phyloP scores from a whole-genome alignment of 1,140 invertebrate genomes.

The Cecropterus lyciades region DNA sequence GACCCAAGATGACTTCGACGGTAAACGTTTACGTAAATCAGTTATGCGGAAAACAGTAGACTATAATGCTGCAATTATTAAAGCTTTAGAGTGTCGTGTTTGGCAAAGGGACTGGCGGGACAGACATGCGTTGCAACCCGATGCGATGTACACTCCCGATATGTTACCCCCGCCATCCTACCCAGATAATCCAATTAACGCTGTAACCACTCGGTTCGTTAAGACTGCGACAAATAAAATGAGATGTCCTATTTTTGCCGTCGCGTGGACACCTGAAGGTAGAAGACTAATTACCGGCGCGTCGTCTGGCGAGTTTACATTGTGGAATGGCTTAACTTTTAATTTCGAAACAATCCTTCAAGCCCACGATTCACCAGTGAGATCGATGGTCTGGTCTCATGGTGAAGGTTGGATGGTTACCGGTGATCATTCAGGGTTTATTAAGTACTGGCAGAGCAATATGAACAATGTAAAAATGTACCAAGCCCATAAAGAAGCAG shows the following conservation, averaged over 20 bases:
- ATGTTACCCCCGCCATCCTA: constrained; percentile 95
- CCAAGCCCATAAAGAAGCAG: constrained; percentile 99
- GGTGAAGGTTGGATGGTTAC: constrained; percentile 99
- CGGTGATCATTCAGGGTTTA: constrained; percentile 98
- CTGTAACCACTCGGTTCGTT: constrained; percentile 98
- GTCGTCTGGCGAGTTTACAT: constrained; percentile 99
- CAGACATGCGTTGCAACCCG: constrained; percentile 93
- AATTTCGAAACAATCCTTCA: constrained; percentile 99
- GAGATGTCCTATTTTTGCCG: constrained; percentile 99
- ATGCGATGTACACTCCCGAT: constrained; percentile 95
- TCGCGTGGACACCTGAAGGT: constrained; percentile 99
- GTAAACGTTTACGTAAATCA: constrained; percentile 97
- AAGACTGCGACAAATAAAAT: constrained; percentile 99
- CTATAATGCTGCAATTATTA: constrained; percentile 98
- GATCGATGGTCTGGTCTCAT: constrained; percentile 99
- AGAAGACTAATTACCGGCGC: constrained; percentile 98
- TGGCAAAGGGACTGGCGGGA: constrained; percentile 97
- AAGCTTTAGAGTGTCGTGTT: constrained; percentile 94
- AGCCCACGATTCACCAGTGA: constrained; percentile 98
- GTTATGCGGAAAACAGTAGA: constrained; percentile 99
- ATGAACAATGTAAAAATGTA: constrained; percentile 99
- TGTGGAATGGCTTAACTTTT: constrained; percentile 99
- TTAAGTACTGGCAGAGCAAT: constrained; percentile 99
- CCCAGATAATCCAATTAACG: constrained; percentile 97
- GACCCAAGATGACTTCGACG: constrained; percentile 96